These are phyloP conservation scores for Eciton burchellii DNA, from an alignment of 1,140 invertebrate species.

Conservation along the genomic window DNA sequence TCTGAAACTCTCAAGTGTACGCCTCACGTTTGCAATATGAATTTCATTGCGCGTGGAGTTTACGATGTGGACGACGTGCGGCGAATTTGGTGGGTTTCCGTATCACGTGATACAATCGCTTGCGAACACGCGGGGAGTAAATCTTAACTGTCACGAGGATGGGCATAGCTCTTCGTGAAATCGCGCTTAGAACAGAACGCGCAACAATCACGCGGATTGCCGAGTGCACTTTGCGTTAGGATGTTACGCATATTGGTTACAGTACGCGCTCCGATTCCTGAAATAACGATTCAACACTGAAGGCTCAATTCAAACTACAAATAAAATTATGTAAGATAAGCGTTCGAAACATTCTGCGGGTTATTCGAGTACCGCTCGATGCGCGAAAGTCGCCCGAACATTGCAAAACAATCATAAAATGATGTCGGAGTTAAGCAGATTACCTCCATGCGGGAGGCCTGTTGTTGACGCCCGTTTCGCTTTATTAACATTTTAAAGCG, in stretches of 20 bases:
- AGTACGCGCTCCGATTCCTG: not conserved
- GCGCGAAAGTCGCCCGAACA: not conserved
- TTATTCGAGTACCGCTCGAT: not conserved
- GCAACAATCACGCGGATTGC: constrained; percentile 1
- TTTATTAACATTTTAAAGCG: constrained; percentile 8
- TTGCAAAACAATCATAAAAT: not conserved
- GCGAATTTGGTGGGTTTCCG: constrained; percentile 54
- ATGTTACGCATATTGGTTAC: not conserved
- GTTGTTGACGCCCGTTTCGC: not conserved
- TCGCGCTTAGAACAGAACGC: not conserved
- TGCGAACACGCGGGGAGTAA: constrained; percentile 38
- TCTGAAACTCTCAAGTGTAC: constrained; percentile 25
- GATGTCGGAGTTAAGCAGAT: not conserved
- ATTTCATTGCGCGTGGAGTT: constrained; percentile 51
- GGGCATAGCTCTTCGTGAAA: constrained; percentile 26
- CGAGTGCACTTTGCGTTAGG: not conserved
- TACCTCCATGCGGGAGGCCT: not conserved
- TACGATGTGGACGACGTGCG: constrained; percentile 56
- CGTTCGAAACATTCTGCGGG: too few species aligned
- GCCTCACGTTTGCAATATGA: constrained; percentile 50
- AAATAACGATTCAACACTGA: not conserved
- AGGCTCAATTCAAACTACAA: too few species aligned
- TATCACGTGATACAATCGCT: constrained; percentile 53
- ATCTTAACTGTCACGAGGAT: constrained; percentile 40
- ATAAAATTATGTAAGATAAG: not conserved